phyloP scores from a whole-genome alignment of 2,797 vertebrate species.

The Parotocinclus haroldoi region DNA sequence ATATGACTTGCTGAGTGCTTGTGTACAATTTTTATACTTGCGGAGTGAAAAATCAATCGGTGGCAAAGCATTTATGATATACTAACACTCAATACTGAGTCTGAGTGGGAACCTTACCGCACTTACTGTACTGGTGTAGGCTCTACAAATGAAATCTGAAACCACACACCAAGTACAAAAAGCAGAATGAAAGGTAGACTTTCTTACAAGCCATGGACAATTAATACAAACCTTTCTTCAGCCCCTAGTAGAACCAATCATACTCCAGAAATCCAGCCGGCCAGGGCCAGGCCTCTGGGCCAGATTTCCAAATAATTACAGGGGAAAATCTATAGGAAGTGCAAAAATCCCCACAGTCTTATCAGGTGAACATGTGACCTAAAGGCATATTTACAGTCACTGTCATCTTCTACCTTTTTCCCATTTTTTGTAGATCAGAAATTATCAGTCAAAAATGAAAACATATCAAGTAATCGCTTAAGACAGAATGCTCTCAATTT shows the following conservation, averaged over 20 bases:
- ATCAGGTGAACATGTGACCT: conserved; percentile 40
- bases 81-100: conserved; percentile 12
- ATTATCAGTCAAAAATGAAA: too few species aligned
- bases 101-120: background rate
- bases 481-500: too few species aligned
- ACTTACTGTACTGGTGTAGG: conserved; percentile 4
- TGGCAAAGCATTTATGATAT: conserved; percentile 3
- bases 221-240: conserved; percentile 35
- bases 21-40: background rate
- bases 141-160: conserved; percentile 20
- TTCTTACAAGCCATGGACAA: conserved; percentile 34
- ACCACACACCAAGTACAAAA: conserved; percentile 3
- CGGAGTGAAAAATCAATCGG: background rate
- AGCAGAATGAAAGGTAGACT: conserved; percentile 9
- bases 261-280: conserved; percentile 11
- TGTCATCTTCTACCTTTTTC: background rate
- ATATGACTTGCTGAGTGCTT: background rate
- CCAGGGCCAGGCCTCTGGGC: conserved; percentile 40
- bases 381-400: conserved; percentile 30
- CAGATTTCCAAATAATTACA: conserved; percentile 65
- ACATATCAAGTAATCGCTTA: too few species aligned
- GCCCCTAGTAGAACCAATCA: conserved; percentile 13
- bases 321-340: conserved; percentile 62
- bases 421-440: background rate
- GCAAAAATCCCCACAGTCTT: conserved; percentile 55